phyloP scores from a whole-genome alignment of 2,113 vertebrate species.

The Eurypyga helias region DNA sequence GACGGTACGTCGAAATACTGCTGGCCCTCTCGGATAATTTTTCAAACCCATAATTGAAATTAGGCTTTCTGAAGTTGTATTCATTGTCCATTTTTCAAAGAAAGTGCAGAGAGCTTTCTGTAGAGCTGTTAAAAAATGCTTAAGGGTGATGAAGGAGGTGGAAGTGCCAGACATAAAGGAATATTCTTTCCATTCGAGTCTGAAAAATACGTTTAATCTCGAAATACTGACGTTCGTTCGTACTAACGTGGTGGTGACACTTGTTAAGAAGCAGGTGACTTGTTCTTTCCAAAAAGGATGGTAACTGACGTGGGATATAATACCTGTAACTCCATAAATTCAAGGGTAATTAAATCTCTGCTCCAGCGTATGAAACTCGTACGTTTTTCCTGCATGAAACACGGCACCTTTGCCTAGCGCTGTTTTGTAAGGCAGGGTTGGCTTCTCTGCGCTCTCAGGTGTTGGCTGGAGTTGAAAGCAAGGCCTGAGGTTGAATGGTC shows the following conservation, averaged over 20 bases:
- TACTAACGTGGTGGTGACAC: background rate
- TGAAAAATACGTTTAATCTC: background rate
- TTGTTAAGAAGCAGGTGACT: conserved; percentile 1
- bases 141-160: background rate
- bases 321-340: background rate
- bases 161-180: background rate
- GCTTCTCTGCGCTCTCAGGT: background rate
- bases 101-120: background rate
- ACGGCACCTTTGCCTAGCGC: background rate
- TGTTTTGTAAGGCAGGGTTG: background rate
- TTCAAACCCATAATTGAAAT: background rate
- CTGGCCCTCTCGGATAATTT: background rate
- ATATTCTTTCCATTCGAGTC: background rate
- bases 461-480: background rate
- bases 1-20: conserved; percentile 70
- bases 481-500: background rate
- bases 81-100: background rate
- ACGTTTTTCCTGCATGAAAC: background rate
- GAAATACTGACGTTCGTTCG: background rate
- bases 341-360: conserved; percentile 27
- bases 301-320: background rate
- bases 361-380: background rate
- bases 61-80: background rate
- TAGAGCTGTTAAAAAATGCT: conserved; percentile 13
- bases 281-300: background rate